Evolutionary conservation across 1,140 invertebrate genomes (phyloP), one percentile per base, ranked within the genome.

Genomic region (Tetraneura akinire): DNA sequence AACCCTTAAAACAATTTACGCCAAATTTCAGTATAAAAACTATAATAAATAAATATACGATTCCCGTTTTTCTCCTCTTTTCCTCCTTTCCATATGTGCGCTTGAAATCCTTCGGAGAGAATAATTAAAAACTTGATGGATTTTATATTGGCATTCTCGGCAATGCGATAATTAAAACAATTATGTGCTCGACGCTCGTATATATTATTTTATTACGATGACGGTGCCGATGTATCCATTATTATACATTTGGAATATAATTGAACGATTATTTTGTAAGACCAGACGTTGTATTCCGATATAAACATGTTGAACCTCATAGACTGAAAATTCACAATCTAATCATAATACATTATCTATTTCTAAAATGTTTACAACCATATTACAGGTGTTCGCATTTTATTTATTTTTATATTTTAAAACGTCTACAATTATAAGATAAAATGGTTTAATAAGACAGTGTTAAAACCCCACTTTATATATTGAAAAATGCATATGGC

Each of bases 201-300:
- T 47, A 47, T 47, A 10, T 47, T 47, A 14, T 16, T 62, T 32
- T 32, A 37, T 32, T 47, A 47, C 6, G 13, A n/a, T n/a, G 66
- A 5, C 42, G 42, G 13, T 23, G 66, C 9, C 21, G 42, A 47
- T 23, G 42, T 26, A 26, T 9, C 21, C 21, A 21, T 68, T 37
- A 45, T 68, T 68, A 45, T 47, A 68, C 66, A 26, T 68, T 47
- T 47, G 21, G 42, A 68, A 68, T 68, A 23, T 45, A 68, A 68
- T 26, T 68, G 21, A 9, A 47, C 42, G 42, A 68, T 18, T 66
- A 11, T 9, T 66, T 10, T 66, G 18, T 37, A 42, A 42, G 18
- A 21, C 32, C 32, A 66, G n/a, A n/a, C n/a, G n/a, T n/a, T n/a
- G n/a, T n/a, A n/a, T n/a, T n/a, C n/a, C n/a, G n/a, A n/a, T n/a